phyloP scores from a whole-genome alignment of 2,888 invertebrate species.

The Heliconius erato region DNA sequence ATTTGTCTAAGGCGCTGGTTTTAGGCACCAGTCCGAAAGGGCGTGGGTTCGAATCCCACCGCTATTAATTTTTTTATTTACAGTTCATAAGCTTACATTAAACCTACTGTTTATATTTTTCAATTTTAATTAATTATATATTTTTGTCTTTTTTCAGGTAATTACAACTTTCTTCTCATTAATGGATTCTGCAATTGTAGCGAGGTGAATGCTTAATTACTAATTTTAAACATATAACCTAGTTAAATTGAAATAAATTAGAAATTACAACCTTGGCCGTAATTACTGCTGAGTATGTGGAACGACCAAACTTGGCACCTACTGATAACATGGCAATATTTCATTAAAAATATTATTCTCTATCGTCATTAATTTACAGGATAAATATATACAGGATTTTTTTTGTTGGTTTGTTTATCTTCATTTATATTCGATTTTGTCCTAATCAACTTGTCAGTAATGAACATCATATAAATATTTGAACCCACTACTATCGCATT shows the following conservation, averaged over 20 bases:
- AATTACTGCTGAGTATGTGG: background rate
- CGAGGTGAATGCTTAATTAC: conserved; percentile 13
- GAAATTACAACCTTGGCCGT: conserved; percentile 4
- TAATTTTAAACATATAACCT: background rate
- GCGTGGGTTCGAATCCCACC: conserved; percentile 87
- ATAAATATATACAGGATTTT: too few relatives aligned
- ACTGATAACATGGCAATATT: background rate
- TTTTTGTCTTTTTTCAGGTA: conserved; percentile 30
- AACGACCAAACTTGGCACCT: background rate
- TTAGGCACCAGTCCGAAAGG: conserved; percentile 93
- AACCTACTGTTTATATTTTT: background rate
- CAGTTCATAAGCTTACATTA: too few relatives aligned
- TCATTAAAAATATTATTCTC: background rate
- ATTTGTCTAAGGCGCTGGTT: conserved; percentile 94
- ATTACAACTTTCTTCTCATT: conserved; percentile 6
- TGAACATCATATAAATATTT: too few relatives aligned
- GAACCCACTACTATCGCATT: background rate
- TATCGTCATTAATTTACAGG: too few relatives aligned
- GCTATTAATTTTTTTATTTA: conserved; percentile 69
- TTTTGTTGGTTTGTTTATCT: too few relatives aligned
- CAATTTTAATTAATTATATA: background rate
- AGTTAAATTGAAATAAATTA: background rate
- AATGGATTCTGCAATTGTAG: background rate
- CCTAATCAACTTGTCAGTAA: too few relatives aligned
- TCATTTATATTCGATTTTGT: too few relatives aligned